These are phyloP conservation scores for Pangasius krempfi DNA, from an alignment of 2,797 vertebrate genomes.

Conservation along the genomic window DNA sequence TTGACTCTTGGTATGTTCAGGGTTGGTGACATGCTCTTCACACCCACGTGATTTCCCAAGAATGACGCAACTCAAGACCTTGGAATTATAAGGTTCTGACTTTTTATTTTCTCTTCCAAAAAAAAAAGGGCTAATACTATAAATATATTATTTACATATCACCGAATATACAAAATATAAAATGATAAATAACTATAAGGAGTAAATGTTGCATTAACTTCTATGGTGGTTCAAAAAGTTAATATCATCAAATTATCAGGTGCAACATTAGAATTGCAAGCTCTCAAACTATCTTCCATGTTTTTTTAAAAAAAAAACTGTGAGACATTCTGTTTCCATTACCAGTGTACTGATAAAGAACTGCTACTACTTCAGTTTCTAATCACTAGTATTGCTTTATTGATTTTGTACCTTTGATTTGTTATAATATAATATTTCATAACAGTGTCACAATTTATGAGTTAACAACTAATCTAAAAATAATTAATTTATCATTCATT, in stretches of 20 bases:
- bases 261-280: background rate
- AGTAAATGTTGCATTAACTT: background rate
- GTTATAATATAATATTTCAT: background rate
- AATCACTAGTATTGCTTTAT: background rate
- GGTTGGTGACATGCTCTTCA: slow-evolving; percentile 31
- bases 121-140: background rate
- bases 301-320: background rate
- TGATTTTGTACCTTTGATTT: background rate
- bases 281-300: background rate
- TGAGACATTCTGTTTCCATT: background rate
- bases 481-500: background rate
- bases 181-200: background rate
- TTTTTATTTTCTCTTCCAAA: background rate
- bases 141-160: background rate
- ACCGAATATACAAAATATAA: background rate
- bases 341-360: background rate
- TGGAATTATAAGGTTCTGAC: background rate
- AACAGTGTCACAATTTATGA: background rate
- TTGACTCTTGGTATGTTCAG: slow-evolving; percentile 23
- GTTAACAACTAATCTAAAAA: background rate
- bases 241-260: background rate
- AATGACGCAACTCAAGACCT: slow-evolving; percentile 19
- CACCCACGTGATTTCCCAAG: slow-evolving; percentile 29
- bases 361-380: background rate
- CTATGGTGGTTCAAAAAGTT: background rate